Evolutionary conservation across 2,113 vertebrate species (phyloP), one percentile per base, ranked within the genome.

Genomic region (Nannospalax galili): DNA sequence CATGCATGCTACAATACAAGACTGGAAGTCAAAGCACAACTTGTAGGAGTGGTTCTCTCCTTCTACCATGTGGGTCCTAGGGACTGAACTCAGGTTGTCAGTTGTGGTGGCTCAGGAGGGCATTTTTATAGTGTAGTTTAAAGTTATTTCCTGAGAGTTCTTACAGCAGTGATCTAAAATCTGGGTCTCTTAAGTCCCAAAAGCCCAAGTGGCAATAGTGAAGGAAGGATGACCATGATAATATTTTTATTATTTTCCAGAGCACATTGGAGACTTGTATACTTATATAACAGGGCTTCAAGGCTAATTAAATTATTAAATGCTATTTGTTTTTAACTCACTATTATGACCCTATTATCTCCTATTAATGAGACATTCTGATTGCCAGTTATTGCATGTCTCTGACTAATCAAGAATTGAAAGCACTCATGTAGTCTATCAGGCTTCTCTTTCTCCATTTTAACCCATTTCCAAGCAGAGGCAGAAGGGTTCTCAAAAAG

Each of bases 341-440:
- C 28, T 92, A 4, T 37, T 40, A 37, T 35, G 22, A 64, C 48
- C 16, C 67, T 24, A 0, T 67, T 56, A 56, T 93, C 48, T 84
- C 32, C 52, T 84, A 37, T 87, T 92, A 88, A 77, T 72, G 58
- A 70, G 70, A 82, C 91, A 30, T n/a, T 60, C 37, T 60, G 58
- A 42, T 92, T 92, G n/a, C 24, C 64, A 78, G 7, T 87, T 75
- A 35, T 16, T 56, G 73, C 24, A 45, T 60, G 17, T 90, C 58
- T 88, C 35, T 69, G 20, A 67, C 56, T 88, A 48, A 88, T 56
- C 42, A 78, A 88, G 42, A 35, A 64, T 62, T 14, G 40, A 56
- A 93, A 70, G 12, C 75, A 42, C n/a, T 84, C 58, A 74, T 45
- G 94, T 73, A 40, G 48, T 77, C 69, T 73, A 22, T 48, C 42